A percentile compares a stretch with the other conserved stretches of the same genome.
phyloP scores from a whole-genome alignment of 2,888 invertebrate species.

The Andrena minutula region DNA sequence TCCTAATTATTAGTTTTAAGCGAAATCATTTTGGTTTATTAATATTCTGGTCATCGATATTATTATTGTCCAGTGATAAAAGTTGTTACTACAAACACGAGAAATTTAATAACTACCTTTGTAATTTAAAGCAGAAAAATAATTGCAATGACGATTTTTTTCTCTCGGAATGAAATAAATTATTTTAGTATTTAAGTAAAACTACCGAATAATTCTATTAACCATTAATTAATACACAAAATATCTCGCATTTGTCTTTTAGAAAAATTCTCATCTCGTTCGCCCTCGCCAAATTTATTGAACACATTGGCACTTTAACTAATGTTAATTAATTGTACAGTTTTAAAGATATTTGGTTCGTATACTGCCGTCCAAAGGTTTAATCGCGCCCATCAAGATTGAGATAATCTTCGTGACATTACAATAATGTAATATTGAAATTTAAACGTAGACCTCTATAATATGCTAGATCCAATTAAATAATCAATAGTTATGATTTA shows the following conservation, averaged over 20 bases:
- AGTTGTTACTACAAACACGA: too few species aligned
- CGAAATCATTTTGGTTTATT: too few species aligned
- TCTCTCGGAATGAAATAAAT: background rate
- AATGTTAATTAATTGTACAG: conserved; percentile 48
- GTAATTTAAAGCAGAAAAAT: too few species aligned
- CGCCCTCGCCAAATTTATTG: conserved; percentile 53
- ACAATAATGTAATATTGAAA: too few species aligned
- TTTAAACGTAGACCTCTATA: too few species aligned
- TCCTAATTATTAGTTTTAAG: background rate
- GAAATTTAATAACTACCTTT: too few species aligned
- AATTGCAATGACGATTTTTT: too few species aligned
- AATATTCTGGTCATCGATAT: too few species aligned
- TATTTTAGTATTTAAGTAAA: background rate
- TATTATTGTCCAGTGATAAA: too few species aligned
- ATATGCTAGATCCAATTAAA: too few species aligned
- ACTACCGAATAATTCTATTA: background rate
- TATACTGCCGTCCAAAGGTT: conserved; percentile 41
- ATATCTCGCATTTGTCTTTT: conserved; percentile 24
- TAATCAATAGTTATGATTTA: too few species aligned
- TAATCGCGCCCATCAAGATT: conserved; percentile 16
- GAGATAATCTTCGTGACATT: background rate
- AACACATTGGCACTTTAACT: conserved; percentile 76
- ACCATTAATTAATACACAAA: background rate
- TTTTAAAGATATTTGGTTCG: conserved; percentile 35
- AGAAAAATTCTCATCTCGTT: conserved; percentile 28